A percentile compares a stretch with the other conserved stretches of the same genome.
Conservation (phyloP, 2,113 vertebrate species). For the Jacana jacana region DNA sequence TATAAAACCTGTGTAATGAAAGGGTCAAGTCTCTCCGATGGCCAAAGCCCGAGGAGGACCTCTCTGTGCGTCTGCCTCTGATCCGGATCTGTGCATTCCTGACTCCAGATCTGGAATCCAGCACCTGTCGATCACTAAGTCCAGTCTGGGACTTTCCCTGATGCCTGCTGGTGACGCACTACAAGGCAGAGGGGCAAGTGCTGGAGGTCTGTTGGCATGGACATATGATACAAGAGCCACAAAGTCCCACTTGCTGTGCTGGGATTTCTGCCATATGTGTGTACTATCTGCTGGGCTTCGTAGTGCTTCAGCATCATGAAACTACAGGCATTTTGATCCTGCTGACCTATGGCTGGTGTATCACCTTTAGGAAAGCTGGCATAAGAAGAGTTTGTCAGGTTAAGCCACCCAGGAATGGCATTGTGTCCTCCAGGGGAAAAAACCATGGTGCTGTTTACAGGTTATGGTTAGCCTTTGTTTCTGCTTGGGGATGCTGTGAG, state of each 20-base stretch:
- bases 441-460: not conserved
- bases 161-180: no score
- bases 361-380: not conserved
- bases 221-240: fast-evolving
- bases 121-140: no score
- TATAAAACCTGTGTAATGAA: no score
- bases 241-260: fast-evolving
- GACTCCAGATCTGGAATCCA: no score
- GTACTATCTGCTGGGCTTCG: not conserved
- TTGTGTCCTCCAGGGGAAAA: not conserved
- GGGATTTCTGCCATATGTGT: not conserved
- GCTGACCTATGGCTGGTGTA: not conserved
- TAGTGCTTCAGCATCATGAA: not conserved
- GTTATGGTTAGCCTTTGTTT: not conserved
- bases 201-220: not conserved
- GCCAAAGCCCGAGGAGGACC: no score
- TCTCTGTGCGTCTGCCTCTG: no score
- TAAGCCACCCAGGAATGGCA: not conserved
- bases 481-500: not conserved
- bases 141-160: no score
- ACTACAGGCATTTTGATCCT: not conserved
- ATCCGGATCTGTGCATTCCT: no score
- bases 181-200: not conserved
- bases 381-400: not conserved
- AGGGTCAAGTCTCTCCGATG: no score